Evolutionary conservation across 2,797 vertebrate species (phyloP).

Genomic region (Danio aesculapii): DNA sequence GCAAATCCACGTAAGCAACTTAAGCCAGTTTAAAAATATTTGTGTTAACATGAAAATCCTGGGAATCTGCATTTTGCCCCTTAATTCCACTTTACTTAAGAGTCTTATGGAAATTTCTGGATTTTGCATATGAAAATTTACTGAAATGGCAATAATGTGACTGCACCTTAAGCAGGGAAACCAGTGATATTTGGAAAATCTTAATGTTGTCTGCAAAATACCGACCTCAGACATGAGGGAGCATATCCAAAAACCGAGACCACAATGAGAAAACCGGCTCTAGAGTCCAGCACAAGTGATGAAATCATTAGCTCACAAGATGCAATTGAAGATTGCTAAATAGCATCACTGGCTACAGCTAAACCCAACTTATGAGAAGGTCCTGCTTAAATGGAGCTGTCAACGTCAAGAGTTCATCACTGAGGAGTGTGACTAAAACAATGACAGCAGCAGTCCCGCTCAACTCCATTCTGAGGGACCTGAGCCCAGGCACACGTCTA

Average conservation of each 20-base stretch:
- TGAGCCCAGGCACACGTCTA: background rate
- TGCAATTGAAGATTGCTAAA: constrained; percentile 25
- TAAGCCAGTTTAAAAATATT: background rate
- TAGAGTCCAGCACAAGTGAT: constrained; percentile 28
- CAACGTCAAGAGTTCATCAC: background rate
- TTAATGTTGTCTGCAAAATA: background rate
- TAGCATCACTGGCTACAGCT: background rate
- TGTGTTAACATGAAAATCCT: too few species aligned
- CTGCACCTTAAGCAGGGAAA: background rate
- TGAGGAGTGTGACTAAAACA: constrained; percentile 28
- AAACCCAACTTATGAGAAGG: background rate
- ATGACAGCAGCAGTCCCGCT: constrained; percentile 15
- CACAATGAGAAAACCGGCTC: constrained; percentile 12
- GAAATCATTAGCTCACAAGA: constrained; percentile 35
- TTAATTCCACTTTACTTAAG: background rate
- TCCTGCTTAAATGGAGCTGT: constrained; percentile 4
- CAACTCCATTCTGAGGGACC: background rate
- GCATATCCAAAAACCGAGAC: background rate
- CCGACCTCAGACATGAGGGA: background rate
- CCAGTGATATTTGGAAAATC: background rate
- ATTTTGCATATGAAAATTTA: background rate
- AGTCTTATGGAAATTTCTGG: background rate
- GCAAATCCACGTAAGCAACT: background rate
- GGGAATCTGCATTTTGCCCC: too few species aligned
- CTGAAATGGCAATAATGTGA: background rate